phyloP scores from a whole-genome alignment of 2,888 invertebrate genomes.

The Gymnocheta viridis region DNA sequence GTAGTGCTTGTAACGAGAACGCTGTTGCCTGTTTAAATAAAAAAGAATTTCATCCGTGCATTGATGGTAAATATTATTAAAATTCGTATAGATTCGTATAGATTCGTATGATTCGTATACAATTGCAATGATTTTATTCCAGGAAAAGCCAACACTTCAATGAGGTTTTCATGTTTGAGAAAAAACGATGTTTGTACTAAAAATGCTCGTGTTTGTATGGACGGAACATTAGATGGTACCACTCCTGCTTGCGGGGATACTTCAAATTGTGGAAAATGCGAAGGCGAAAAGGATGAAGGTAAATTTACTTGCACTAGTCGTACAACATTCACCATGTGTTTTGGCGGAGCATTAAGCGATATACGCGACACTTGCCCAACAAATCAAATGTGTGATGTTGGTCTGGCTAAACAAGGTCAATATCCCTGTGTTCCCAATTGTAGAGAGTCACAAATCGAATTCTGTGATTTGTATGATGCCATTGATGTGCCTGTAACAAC shows the following conservation, averaged over 20 bases:
- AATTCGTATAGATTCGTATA: not conserved
- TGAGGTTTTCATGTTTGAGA: constrained; percentile 69
- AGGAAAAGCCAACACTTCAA: constrained; percentile 62
- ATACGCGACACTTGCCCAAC: constrained; percentile 67
- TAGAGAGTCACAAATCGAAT: not conserved
- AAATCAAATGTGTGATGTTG: constrained; percentile 70
- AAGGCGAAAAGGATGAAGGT: not conserved
- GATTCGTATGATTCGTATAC: not conserved
- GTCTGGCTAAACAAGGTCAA: not conserved
- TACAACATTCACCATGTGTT: constrained; percentile 73
- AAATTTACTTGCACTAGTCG: constrained; percentile 74
- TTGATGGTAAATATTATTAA: constrained; percentile 71
- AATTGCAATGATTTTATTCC: not conserved
- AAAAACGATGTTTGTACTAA: constrained; percentile 72
- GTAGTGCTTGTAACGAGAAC: constrained; percentile 72
- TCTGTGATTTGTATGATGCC: constrained; percentile 72
- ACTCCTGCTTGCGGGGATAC: constrained; percentile 73
- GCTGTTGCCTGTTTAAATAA: constrained; percentile 72
- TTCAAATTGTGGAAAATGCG: constrained; percentile 72
- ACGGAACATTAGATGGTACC: not conserved
- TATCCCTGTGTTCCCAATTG: constrained; percentile 73
- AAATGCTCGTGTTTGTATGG: constrained; percentile 67
- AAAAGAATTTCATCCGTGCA: constrained; percentile 72
- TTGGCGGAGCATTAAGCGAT: not conserved
- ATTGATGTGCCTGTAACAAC: constrained; percentile 55